Conservation (phyloP, 92 coral and sea anemone genomes). For the Phymanthus crucifer region DNA sequence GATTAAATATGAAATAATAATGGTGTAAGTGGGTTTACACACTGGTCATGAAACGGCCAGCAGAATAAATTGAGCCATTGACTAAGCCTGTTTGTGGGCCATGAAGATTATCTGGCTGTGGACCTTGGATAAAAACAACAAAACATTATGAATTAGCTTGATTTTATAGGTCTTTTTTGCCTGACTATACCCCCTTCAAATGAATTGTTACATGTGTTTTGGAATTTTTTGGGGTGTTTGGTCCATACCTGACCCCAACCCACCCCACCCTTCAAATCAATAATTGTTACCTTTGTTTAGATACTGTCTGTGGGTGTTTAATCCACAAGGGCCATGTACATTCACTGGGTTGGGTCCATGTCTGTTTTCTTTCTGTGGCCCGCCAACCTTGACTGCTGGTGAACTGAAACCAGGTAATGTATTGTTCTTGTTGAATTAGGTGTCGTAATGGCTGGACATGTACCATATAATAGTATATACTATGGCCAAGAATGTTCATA, state of each 20-base stretch:
- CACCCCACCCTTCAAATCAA: neutral
- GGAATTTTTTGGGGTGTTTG: neutral
- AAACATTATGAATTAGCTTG: neutral
- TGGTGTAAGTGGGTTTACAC: neutral
- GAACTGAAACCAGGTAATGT: neutral
- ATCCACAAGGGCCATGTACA: conserved; percentile 32
- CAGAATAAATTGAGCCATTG: conserved; percentile 21
- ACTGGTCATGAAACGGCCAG: neutral
- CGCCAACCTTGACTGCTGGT: conserved; percentile 3
- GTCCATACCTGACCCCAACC: neutral
- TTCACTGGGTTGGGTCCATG: conserved; percentile 26
- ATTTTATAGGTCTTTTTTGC: neutral
- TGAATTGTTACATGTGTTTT: too few species aligned
- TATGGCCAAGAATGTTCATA: too few species aligned
- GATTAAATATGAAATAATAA: too few species aligned
- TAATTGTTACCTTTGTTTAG: conserved; percentile 17
- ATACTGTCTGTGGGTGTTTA: neutral
- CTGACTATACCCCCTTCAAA: too few species aligned
- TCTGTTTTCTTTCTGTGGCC: conserved; percentile 1
- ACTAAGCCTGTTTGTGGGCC: conserved; percentile 23
- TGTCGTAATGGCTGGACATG: too few species aligned
- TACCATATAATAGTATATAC: too few species aligned
- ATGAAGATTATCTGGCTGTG: conserved; percentile 16
- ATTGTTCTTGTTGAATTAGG: too few species aligned
- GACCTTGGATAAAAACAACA: conserved; percentile 19